Percentiles rank a stretch among this genome's conserved stretches.
phyloP scores from a whole-genome alignment of 2,888 invertebrate species.

The Agrenia bidenticulata region DNA sequence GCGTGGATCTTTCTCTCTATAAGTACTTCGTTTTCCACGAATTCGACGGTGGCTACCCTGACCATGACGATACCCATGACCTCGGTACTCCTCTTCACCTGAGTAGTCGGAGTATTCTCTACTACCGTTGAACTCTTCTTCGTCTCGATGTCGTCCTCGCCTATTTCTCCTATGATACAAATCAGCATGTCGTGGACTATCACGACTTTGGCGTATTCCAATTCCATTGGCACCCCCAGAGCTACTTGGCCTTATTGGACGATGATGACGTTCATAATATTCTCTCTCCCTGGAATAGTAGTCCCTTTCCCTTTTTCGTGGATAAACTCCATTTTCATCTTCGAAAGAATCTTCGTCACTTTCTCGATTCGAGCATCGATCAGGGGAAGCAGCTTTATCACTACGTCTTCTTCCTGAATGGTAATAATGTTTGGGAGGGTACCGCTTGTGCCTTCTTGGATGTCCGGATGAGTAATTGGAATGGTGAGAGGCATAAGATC shows the following conservation, averaged over 20 bases:
- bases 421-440: constrained; percentile 34
- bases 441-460: constrained; percentile 29
- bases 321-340: constrained; percentile 55
- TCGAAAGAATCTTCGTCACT: constrained; percentile 49
- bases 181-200: constrained; percentile 36
- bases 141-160: constrained; percentile 21
- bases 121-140: constrained; percentile 36
- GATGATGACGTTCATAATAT: constrained; percentile 57
- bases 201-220: constrained; percentile 57
- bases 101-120: constrained; percentile 48
- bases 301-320: constrained; percentile 56
- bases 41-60: constrained; percentile 30
- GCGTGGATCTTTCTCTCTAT: constrained; percentile 24
- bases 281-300: constrained; percentile 57
- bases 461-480: constrained; percentile 37
- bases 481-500: constrained; percentile 46
- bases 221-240: constrained; percentile 57
- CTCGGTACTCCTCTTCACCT: constrained; percentile 40
- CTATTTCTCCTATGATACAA: constrained; percentile 34
- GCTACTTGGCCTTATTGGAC: constrained; percentile 57
- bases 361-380: constrained; percentile 49
- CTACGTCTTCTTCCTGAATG: constrained; percentile 20
- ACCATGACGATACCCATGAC: constrained; percentile 21
- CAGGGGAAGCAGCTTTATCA: constrained; percentile 16
- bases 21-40: constrained; percentile 32